Evolutionary conservation across 1,140 invertebrate species (phyloP).

Genomic region (Calephelis nemesis): DNA sequence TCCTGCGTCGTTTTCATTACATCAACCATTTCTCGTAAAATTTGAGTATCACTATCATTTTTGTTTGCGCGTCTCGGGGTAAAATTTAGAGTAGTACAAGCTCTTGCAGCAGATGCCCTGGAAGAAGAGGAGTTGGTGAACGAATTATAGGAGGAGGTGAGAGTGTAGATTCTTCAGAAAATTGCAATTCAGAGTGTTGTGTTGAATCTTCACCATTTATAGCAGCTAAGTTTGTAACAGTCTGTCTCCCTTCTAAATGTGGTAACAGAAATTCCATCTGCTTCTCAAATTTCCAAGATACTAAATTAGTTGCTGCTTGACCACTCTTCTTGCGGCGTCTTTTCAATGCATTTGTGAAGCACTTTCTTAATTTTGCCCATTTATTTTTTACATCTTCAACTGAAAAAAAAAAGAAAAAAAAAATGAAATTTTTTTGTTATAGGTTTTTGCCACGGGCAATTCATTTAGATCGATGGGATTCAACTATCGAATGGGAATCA

Average conservation of each 20-base stretch:
- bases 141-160: constrained; percentile 22
- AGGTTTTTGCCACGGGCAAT: background rate
- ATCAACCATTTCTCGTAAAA: too few species aligned
- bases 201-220: constrained; percentile 21
- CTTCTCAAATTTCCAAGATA: constrained; percentile 29
- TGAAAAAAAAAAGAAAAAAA: background rate
- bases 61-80: constrained; percentile 21
- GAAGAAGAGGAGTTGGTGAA: constrained; percentile 9
- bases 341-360: constrained; percentile 32
- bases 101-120: constrained; percentile 22
- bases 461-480: background rate
- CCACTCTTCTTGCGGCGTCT: constrained; percentile 30
- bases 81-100: too few species aligned
- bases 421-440: too few species aligned
- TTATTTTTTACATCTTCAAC: constrained; percentile 27
- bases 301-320: constrained; percentile 25
- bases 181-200: constrained; percentile 19
- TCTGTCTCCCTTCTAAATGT: constrained; percentile 24
- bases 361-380: constrained; percentile 34
- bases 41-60: background rate
- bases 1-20: too few species aligned
- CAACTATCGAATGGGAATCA: background rate
- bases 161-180: constrained; percentile 24
- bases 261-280: constrained; percentile 30
- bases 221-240: constrained; percentile 24